A percentile compares a stretch with the other conserved stretches of the same genome.
These are phyloP conservation scores for Oscheius sp. DNA, from an alignment of 2,888 invertebrate genomes.

Conservation along the genomic window DNA sequence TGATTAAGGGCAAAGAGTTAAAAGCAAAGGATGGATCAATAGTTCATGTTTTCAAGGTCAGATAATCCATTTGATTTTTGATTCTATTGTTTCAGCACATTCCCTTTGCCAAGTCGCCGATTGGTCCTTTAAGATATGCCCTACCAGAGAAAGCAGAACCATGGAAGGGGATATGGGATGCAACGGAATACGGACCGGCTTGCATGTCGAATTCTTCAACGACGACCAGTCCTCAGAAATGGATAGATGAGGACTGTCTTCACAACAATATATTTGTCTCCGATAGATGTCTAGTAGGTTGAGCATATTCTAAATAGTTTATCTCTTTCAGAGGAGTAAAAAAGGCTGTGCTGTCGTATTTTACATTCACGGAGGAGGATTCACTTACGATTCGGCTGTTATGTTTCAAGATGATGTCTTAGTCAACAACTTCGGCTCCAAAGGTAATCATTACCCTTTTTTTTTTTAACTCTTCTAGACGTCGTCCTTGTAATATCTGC, in stretches of 20 bases:
- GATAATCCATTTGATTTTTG: background rate
- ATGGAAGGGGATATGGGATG: conserved; percentile 22
- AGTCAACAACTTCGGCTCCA: conserved; percentile 34
- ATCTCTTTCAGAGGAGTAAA: conserved; percentile 1
- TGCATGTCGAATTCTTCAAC: conserved; percentile 58
- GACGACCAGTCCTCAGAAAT: conserved; percentile 52
- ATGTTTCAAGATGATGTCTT: conserved; percentile 62
- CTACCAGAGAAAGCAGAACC: background rate
- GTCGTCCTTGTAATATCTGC: conserved; percentile 55
- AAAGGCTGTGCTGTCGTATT: conserved; percentile 52
- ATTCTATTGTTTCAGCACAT: conserved; percentile 5
- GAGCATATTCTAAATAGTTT: background rate
- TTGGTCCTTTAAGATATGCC: conserved; percentile 20
- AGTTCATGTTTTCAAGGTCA: conserved; percentile 22
- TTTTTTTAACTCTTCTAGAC: conserved; percentile 19
- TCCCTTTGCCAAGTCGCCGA: conserved; percentile 25
- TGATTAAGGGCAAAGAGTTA: conserved; percentile 10
- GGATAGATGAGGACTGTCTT: conserved; percentile 62
- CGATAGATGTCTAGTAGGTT: conserved; percentile 46
- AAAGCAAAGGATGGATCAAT: conserved; percentile 3
- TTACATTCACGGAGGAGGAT: conserved; percentile 63
- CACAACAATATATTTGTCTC: conserved; percentile 59
- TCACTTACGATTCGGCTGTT: conserved; percentile 60
- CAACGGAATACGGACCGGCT: conserved; percentile 52
- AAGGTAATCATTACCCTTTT: conserved; percentile 23